These are phyloP conservation scores for Eumaeus atala DNA, from an alignment of 1,140 invertebrate species.

Conservation along the genomic window DNA sequence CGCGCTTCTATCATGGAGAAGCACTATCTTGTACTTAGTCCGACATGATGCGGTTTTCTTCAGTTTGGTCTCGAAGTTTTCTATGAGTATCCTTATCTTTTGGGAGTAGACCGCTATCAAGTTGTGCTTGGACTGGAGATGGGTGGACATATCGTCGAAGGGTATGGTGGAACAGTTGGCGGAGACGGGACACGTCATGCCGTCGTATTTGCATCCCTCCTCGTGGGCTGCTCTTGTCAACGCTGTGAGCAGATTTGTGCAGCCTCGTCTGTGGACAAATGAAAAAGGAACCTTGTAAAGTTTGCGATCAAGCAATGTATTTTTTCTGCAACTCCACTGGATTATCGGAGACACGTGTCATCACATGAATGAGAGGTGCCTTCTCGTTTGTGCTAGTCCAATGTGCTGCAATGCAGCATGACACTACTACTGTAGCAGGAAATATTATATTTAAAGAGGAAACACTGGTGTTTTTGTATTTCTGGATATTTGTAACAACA, in stretches of 20 bases:
- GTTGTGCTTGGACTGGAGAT: conserved; percentile 56
- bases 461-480: too few relatives aligned
- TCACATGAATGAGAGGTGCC: too few relatives aligned
- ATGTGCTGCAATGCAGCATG: too few relatives aligned
- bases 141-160: conserved; percentile 58
- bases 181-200: conserved; percentile 61
- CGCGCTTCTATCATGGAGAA: conserved; percentile 61
- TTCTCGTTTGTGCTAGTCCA: too few relatives aligned
- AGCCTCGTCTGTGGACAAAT: conserved; percentile 59
- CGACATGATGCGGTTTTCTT: conserved; percentile 61
- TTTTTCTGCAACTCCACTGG: too few relatives aligned
- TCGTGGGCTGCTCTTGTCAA: conserved; percentile 57
- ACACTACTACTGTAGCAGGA: too few relatives aligned
- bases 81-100: conserved; percentile 67
- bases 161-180: conserved; percentile 55
- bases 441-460: too few relatives aligned
- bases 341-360: too few relatives aligned
- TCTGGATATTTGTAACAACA: too few relatives aligned
- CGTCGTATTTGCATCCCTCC: conserved; percentile 60
- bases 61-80: conserved; percentile 66
- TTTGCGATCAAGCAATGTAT: too few relatives aligned
- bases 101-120: conserved; percentile 64
- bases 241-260: conserved; percentile 52
- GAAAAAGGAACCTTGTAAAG: neutral
- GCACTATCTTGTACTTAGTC: conserved; percentile 65